A percentile compares a stretch with the other conserved stretches of the same genome.
These are phyloP conservation scores for Andrena dorsata DNA, from an alignment of 2,888 invertebrate genomes.

Conservation along the genomic window DNA sequence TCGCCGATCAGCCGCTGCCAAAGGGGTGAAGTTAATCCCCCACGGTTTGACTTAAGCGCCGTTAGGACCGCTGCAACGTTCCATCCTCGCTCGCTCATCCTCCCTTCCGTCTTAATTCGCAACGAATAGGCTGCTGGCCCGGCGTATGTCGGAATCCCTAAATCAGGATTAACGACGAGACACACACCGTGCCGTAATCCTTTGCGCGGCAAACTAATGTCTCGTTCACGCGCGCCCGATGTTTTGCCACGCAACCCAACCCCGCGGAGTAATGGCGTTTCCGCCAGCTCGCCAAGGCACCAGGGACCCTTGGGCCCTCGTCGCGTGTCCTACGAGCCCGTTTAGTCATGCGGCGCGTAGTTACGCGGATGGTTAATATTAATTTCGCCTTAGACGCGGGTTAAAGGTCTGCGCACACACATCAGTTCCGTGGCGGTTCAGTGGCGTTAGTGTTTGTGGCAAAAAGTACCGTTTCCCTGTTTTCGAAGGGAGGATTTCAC, in stretches of 20 bases:
- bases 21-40: slow-evolving; percentile 41
- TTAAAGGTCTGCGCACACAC: not conserved
- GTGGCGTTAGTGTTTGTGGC: too few relatives aligned
- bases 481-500: too few relatives aligned
- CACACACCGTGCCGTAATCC: slow-evolving; percentile 71
- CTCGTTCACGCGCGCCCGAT: slow-evolving; percentile 66
- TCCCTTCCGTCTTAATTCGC: slow-evolving; percentile 59
- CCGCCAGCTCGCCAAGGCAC: slow-evolving; percentile 53
- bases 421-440: too few relatives aligned
- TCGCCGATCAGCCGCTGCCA: slow-evolving; percentile 14
- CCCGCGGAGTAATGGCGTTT: slow-evolving; percentile 66
- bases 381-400: slow-evolving; percentile 59
- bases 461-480: too few relatives aligned
- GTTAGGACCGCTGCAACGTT: slow-evolving; percentile 34
- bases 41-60: slow-evolving; percentile 41
- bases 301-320: slow-evolving; percentile 36
- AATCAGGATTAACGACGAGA: slow-evolving; percentile 77
- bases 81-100: not conserved
- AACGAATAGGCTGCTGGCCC: slow-evolving; percentile 46
- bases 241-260: slow-evolving; percentile 40
- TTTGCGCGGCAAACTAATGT: slow-evolving; percentile 73
- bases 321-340: slow-evolving; percentile 43
- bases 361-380: slow-evolving; percentile 68
- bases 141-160: slow-evolving; percentile 69
- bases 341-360: slow-evolving; percentile 55